These are phyloP conservation scores for Gymnorhina tibicen DNA, from an alignment of 2,113 vertebrate genomes.

Conservation along the genomic window DNA sequence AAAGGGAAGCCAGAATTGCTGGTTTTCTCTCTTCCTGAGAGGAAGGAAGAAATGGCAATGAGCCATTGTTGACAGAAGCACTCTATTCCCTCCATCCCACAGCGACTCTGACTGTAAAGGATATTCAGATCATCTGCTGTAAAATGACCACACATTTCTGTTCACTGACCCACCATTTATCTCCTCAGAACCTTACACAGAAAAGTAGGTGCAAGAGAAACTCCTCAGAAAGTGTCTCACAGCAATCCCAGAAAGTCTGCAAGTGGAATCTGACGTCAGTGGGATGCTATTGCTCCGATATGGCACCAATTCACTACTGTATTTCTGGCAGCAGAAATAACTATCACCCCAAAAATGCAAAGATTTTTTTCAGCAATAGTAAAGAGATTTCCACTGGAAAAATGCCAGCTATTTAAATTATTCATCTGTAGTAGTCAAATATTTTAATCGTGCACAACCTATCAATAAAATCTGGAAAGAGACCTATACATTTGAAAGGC, in stretches of 20 bases:
- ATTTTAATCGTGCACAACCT: neutral
- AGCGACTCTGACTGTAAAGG: neutral
- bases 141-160: neutral
- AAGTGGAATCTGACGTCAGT: neutral
- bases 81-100: neutral
- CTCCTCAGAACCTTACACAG: neutral
- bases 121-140: neutral
- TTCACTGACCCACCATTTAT: neutral
- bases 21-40: constrained; percentile 37
- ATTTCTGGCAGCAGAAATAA: neutral
- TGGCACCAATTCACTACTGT: neutral
- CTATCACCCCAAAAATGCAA: neutral
- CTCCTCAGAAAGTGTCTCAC: neutral
- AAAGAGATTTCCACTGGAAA: neutral
- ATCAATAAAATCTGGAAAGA: neutral
- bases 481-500: neutral
- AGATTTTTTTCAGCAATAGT: neutral
- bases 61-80: constrained; percentile 44
- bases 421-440: neutral
- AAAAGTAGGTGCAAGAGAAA: neutral
- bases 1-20: constrained; percentile 22
- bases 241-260: neutral
- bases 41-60: constrained; percentile 33
- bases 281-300: neutral
- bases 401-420: constrained; percentile 20